Base-by-base conservation (phyloP, 2,113 vertebrate genomes). In the Istiophorus platypterus region DNA sequence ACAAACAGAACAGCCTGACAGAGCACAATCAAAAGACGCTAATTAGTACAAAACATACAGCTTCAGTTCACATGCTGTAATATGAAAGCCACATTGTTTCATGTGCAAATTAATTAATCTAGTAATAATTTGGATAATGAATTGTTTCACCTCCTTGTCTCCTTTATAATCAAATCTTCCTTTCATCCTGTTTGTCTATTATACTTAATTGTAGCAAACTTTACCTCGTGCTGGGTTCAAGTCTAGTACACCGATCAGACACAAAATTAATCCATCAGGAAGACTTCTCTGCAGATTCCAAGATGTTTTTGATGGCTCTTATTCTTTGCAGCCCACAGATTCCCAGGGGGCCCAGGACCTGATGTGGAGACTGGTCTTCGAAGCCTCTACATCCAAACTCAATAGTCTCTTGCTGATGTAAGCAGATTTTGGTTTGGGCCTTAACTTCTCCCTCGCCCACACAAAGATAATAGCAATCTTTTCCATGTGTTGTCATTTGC, bases 51-150 rank as follows among this genome's bases (percentile, higher is more conserved):
- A 31, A 73, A 80, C 4, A 66, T 45, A 66, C 54, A 47, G 68
- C 77, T 51, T 58, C 70, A 18, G 41, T 57, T 52, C 26, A 24
- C 17, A 41, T 1, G 22, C 47, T 49, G 24, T 17, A 39, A 56
- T 54, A 24, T 11, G 18, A 58, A 34, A 9, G 57, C 37, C 29
- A 47, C 76, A 63, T 63, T 10, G 8, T 74, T 59, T 81, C 52
- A 80, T 75, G 77, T 80, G 51, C 71, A 80, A 76, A 85, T 80
- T 62, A 81, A 77, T 73, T 75, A 70, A 76, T 80, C 31, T 12
- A 63, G 29, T 18, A 9, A 27, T 72, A 72, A 76, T 83, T 72
- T 27, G 56, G 58, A 71, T 61, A 62, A 75, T 78, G 4, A 78
- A 72, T 73, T 58, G 63, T 72, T 85, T 56, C 62, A 67, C 72